Conservation (phyloP, 1,140 invertebrate genomes). For the Venustaconcha ellipsiformis region DNA sequence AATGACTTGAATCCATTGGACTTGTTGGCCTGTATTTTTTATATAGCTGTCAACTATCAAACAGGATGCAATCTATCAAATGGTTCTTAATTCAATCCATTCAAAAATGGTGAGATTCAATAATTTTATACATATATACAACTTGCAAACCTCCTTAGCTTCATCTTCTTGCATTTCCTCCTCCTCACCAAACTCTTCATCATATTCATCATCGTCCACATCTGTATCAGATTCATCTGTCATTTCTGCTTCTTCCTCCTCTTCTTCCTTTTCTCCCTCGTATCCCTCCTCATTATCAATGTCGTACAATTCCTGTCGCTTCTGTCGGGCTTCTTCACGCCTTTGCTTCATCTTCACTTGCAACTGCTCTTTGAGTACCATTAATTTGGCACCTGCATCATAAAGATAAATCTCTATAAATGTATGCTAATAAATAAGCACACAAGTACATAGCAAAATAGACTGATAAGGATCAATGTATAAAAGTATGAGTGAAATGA, state of each 20-base stretch:
- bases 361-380: slow-evolving; percentile 47
- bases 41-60: too few relatives aligned
- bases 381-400: slow-evolving; percentile 50
- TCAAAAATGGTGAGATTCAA: background rate
- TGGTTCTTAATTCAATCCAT: background rate
- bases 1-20: too few relatives aligned
- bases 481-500: too few relatives aligned
- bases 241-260: slow-evolving; percentile 49
- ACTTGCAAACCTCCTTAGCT: slow-evolving; percentile 29
- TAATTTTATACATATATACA: slow-evolving; percentile 10
- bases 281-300: slow-evolving; percentile 56
- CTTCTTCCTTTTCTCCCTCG: slow-evolving; percentile 33
- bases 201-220: slow-evolving; percentile 42
- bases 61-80: too few relatives aligned
- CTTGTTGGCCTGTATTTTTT: too few relatives aligned
- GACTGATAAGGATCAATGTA: too few relatives aligned
- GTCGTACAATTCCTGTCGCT: slow-evolving; percentile 49
- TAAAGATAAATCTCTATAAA: too few relatives aligned
- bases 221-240: slow-evolving; percentile 52
- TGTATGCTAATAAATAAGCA: too few relatives aligned
- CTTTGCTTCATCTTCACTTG: slow-evolving; percentile 46
- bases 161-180: slow-evolving; percentile 35
- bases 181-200: slow-evolving; percentile 42
- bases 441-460: too few relatives aligned
- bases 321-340: slow-evolving; percentile 49